A percentile compares a stretch with the other conserved stretches of the same genome.
phyloP scores from a whole-genome alignment of 2,888 invertebrate species.

The Adela reaumurella region DNA sequence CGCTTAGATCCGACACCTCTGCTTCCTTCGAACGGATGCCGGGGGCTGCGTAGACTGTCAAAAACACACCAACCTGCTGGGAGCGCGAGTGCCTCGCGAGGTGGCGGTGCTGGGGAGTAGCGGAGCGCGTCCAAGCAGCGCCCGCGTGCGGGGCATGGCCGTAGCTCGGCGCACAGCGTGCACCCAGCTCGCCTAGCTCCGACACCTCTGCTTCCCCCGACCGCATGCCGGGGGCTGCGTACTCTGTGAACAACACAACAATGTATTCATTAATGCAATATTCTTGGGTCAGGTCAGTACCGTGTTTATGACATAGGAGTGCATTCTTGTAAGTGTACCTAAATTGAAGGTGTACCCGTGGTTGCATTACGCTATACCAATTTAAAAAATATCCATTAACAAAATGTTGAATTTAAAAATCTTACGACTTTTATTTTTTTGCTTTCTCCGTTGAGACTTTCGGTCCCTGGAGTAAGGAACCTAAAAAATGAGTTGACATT shows the following conservation, averaged over 20 bases:
- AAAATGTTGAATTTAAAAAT: too few relatives aligned
- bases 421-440: too few relatives aligned
- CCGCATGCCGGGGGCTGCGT: constrained; percentile 54
- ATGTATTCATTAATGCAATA: too few relatives aligned
- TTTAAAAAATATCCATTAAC: too few relatives aligned
- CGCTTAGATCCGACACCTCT: constrained; percentile 53
- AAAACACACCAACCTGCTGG: constrained; percentile 43
- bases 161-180: constrained; percentile 46
- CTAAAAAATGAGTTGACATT: too few relatives aligned
- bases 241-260: background rate
- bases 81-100: constrained; percentile 51
- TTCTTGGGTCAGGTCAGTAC: too few relatives aligned
- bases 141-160: constrained; percentile 25
- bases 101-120: constrained; percentile 52
- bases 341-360: too few relatives aligned
- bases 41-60: constrained; percentile 38
- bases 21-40: constrained; percentile 58
- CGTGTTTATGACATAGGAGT: too few relatives aligned
- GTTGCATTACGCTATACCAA: too few relatives aligned
- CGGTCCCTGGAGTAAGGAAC: too few relatives aligned
- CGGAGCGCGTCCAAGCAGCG: constrained; percentile 47
- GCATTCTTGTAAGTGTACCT: too few relatives aligned
- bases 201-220: constrained; percentile 56
- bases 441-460: too few relatives aligned
- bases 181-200: constrained; percentile 51